Conservation (phyloP, 2,888 invertebrate genomes). For the Microctonus aethiopoides region DNA sequence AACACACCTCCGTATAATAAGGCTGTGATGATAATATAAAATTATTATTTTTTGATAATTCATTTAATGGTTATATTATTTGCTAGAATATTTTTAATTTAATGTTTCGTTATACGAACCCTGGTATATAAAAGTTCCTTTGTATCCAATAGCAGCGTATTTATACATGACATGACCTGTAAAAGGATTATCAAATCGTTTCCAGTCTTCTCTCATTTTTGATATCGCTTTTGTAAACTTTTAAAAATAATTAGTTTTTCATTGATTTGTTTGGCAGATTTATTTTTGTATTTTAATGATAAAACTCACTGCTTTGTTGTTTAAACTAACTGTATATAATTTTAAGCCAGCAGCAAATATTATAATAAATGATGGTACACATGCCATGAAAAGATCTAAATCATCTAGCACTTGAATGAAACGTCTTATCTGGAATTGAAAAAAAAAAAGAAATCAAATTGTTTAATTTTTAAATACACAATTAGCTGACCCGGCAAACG, state of each 20-base stretch:
- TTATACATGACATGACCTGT: conserved; percentile 13
- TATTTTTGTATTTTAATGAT: too few species aligned
- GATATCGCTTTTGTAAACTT: conserved; percentile 14
- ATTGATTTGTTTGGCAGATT: too few species aligned
- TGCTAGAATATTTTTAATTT: not conserved
- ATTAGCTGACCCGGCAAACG: too few species aligned
- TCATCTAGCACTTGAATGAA: not conserved
- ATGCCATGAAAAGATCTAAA: conserved; percentile 12
- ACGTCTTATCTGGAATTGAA: not conserved
- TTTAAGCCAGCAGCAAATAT: not conserved
- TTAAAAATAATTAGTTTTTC: not conserved
- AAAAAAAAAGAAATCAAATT: not conserved
- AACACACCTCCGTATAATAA: not conserved
- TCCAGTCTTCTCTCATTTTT: conserved; percentile 21
- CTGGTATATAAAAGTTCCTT: conserved; percentile 11
- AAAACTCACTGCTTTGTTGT: conserved; percentile 6
- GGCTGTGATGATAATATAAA: not conserved
- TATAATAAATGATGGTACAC: conserved; percentile 5
- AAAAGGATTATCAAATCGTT: conserved; percentile 10
- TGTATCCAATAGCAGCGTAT: conserved; percentile 20
- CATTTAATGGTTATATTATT: not conserved
- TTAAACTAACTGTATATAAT: conserved; percentile 17
- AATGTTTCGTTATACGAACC: conserved; percentile 7
- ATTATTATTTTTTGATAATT: not conserved
- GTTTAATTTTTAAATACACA: too few species aligned